These are phyloP conservation scores for Fulmarus glacialis DNA, from an alignment of 2,113 vertebrate species.

Conservation along the genomic window DNA sequence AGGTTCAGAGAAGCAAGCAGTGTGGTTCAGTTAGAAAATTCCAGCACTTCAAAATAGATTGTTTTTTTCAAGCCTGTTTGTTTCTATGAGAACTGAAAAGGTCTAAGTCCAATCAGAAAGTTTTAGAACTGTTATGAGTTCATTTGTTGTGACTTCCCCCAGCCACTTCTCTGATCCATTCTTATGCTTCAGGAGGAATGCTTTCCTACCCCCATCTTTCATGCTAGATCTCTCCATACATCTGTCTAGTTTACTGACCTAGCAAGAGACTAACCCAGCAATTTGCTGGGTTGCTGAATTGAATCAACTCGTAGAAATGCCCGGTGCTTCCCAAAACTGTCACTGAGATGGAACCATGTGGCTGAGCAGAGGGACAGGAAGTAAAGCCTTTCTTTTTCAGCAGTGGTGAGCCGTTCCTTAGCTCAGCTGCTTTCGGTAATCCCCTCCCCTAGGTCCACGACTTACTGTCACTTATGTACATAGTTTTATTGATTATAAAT, in stretches of 20 bases:
- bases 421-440: neutral
- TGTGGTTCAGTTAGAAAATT: neutral
- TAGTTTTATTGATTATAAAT: rapidly evolving
- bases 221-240: neutral
- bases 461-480: neutral
- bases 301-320: neutral
- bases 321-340: neutral
- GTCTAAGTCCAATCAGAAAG: neutral
- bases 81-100: neutral
- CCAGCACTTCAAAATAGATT: neutral
- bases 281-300: neutral
- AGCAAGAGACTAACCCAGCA: neutral
- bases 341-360: rapidly evolving
- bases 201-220: neutral
- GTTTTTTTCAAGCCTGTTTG: neutral
- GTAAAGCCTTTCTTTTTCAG: neutral
- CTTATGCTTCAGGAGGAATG: neutral
- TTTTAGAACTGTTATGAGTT: neutral
- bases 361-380: neutral
- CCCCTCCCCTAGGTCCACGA: neutral
- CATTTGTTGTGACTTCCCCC: rapidly evolving
- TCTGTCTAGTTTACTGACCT: neutral
- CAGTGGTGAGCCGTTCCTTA: neutral
- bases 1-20: neutral
- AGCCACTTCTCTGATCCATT: neutral